Percentiles rank a stretch among this genome's conserved stretches.
Conservation (phyloP, 2,888 invertebrate species). For the Aleiodes testaceus region DNA sequence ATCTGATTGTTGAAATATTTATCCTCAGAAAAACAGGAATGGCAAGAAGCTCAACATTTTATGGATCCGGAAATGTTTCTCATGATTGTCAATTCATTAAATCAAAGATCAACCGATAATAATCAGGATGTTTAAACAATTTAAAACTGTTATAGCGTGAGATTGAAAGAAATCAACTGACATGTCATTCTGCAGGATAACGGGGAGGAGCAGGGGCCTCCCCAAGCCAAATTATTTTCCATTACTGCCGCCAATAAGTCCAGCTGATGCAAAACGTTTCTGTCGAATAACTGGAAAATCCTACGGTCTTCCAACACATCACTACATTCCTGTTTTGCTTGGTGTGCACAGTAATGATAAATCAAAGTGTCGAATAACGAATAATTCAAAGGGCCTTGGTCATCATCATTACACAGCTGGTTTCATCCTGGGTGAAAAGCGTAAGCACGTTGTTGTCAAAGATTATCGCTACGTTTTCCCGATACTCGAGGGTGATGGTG, state of each 20-base stretch:
- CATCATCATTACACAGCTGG: constrained; percentile 78
- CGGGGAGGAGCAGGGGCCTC: constrained; percentile 85
- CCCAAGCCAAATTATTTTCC: constrained; percentile 90
- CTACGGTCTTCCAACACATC: constrained; percentile 82
- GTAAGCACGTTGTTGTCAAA: constrained; percentile 80
- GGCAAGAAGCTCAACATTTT: neutral
- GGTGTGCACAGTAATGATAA: constrained; percentile 71
- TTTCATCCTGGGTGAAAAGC: constrained; percentile 78
- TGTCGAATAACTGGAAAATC: constrained; percentile 87
- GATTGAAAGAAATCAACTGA: constrained; percentile 2
- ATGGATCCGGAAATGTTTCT: neutral
- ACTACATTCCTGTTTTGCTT: constrained; percentile 85
- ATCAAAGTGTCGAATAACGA: constrained; percentile 80
- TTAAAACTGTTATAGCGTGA: neutral
- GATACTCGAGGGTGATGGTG: constrained; percentile 80
- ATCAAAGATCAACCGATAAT: neutral
- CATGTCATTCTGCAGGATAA: constrained; percentile 87
- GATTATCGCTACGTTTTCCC: constrained; percentile 86
- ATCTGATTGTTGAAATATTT: constrained; percentile 14
- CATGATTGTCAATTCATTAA: neutral
- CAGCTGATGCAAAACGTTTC: constrained; percentile 86
- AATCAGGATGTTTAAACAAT: too few species aligned
- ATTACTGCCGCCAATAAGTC: constrained; percentile 85
- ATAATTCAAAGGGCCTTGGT: constrained; percentile 77
- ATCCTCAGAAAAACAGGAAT: neutral